These are phyloP conservation scores for Polyploca ridens DNA, from an alignment of 2,888 invertebrate genomes.

Conservation along the genomic window DNA sequence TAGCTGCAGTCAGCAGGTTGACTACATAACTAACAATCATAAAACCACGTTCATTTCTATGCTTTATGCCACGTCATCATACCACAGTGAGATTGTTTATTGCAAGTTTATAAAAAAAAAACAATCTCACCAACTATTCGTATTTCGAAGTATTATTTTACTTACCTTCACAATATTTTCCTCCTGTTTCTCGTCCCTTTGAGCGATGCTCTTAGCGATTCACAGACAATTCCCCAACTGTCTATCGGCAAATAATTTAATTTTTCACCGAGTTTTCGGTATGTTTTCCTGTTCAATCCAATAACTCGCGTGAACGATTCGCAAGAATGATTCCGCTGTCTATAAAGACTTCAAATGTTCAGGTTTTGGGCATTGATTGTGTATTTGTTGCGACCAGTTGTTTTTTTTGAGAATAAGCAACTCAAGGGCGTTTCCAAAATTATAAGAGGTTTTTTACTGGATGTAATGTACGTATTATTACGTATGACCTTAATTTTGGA, in stretches of 20 bases:
- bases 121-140: background rate
- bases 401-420: background rate
- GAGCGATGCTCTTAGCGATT: conserved; percentile 25
- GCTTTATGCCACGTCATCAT: too few relatives aligned
- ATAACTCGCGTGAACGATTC: conserved; percentile 47
- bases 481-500: too few relatives aligned
- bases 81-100: too few relatives aligned
- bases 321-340: conserved; percentile 39
- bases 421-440: too few relatives aligned
- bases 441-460: too few relatives aligned
- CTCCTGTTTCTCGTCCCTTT: background rate
- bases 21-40: too few relatives aligned
- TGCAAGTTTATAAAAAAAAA: too few relatives aligned
- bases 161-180: background rate
- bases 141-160: background rate
- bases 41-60: too few relatives aligned
- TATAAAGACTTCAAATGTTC: conserved; percentile 48
- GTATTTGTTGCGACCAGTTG: background rate
- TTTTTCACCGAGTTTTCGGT: conserved; percentile 36
- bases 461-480: too few relatives aligned
- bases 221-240: conserved; percentile 32
- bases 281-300: conserved; percentile 45
- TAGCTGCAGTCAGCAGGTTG: too few relatives aligned
- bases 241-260: conserved; percentile 39
- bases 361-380: conserved; percentile 14